A percentile compares a stretch with the other conserved stretches of the same genome.
Conservation (phyloP, 2,113 vertebrate species). For the Coryphaenoides rupestris region DNA sequence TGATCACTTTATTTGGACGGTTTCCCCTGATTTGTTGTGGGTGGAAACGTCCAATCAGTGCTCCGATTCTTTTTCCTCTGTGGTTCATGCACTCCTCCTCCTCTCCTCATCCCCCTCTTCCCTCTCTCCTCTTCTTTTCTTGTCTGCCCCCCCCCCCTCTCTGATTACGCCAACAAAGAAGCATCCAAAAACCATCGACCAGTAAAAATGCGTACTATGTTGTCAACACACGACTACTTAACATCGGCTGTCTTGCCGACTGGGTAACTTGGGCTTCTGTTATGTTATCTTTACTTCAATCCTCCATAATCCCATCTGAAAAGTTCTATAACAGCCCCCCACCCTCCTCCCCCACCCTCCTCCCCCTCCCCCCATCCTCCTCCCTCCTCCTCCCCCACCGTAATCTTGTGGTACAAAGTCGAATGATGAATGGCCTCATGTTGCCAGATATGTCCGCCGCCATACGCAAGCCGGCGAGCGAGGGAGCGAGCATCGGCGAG, state of each 20-base stretch:
- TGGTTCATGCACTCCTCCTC: not conserved
- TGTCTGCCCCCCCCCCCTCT: constrained; percentile 29
- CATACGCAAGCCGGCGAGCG: constrained; percentile 30
- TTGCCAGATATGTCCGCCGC: constrained; percentile 53
- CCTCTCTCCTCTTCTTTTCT: constrained; percentile 24
- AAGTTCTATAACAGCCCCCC: constrained; percentile 45
- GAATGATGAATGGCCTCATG: constrained; percentile 70
- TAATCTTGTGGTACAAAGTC: constrained; percentile 62
- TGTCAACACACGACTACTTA: too few species aligned
- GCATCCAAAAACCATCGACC: too few species aligned
- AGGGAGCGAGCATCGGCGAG: constrained; percentile 14
- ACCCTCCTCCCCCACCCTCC: constrained; percentile 53
- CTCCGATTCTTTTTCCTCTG: constrained; percentile 9
- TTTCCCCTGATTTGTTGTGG: constrained; percentile 16
- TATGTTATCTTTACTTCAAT: too few species aligned
- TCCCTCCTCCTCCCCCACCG: constrained; percentile 56
- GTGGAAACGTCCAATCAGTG: constrained; percentile 17
- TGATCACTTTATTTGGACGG: constrained; percentile 61
- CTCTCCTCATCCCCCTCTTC: not conserved
- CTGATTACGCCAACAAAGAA: constrained; percentile 32
- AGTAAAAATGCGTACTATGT: constrained; percentile 1
- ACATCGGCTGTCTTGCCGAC: too few species aligned
- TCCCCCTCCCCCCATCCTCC: too few species aligned
- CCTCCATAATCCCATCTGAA: too few species aligned
- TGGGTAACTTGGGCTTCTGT: too few species aligned